These are phyloP conservation scores for Drosophila willistoni DNA, from an alignment of 1,140 invertebrate genomes.

Conservation along the genomic window DNA sequence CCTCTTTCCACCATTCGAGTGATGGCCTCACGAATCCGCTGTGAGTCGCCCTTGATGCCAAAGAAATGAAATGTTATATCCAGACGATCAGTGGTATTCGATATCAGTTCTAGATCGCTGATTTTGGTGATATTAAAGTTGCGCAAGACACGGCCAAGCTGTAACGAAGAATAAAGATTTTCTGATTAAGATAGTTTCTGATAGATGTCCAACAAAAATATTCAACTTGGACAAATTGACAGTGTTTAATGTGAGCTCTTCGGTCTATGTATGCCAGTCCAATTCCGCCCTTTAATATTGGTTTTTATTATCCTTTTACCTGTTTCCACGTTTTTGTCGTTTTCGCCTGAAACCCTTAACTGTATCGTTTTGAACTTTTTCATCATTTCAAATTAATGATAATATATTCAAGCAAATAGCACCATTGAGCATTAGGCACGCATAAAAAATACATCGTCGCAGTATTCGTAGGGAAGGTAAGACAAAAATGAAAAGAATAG, in stretches of 20 bases:
- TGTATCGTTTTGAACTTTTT: constrained; percentile 31
- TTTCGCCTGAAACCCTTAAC: constrained; percentile 9
- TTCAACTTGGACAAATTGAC: constrained; percentile 6
- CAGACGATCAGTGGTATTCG: constrained; percentile 85
- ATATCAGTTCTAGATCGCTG: constrained; percentile 88
- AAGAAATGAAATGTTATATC: constrained; percentile 88
- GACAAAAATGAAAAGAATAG: constrained; percentile 20
- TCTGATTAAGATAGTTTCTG: neutral
- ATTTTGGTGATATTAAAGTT: constrained; percentile 87
- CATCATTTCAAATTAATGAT: constrained; percentile 68
- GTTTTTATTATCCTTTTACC: constrained; percentile 38
- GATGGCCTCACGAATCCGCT: constrained; percentile 86
- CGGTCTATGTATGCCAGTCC: too few relatives aligned
- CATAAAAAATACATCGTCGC: constrained; percentile 43
- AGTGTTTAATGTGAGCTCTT: constrained; percentile 18
- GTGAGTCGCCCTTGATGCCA: constrained; percentile 85
- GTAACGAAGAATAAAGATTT: constrained; percentile 68
- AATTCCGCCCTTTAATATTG: constrained; percentile 16
- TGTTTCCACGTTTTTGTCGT: neutral
- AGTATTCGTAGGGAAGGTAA: neutral
- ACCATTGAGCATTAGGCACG: constrained; percentile 64
- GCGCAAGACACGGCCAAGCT: constrained; percentile 87
- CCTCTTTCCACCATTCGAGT: constrained; percentile 86
- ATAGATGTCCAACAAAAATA: neutral
- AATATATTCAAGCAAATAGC: constrained; percentile 70